Percentiles rank a stretch among this genome's conserved stretches.
These are phyloP conservation scores for Pilophorus perplexus DNA, from an alignment of 2,888 invertebrate species.

Conservation along the genomic window DNA sequence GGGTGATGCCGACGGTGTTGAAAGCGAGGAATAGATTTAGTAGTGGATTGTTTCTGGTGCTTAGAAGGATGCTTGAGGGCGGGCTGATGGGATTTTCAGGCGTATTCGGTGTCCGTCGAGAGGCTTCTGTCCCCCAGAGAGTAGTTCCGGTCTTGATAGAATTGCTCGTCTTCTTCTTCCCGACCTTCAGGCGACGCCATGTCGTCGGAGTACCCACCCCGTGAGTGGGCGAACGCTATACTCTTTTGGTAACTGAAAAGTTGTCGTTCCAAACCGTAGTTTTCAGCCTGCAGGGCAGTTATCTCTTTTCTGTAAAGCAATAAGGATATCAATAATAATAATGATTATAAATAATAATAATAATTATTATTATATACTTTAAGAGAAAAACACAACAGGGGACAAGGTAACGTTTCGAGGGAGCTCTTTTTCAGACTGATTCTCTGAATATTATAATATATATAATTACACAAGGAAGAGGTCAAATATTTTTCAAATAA, in stretches of 20 bases:
- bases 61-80: constrained; percentile 22
- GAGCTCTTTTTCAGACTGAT: no score
- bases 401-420: no score
- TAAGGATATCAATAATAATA: neutral
- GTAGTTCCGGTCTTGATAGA: constrained; percentile 45
- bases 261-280: constrained; percentile 76
- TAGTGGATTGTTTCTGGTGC: constrained; percentile 19
- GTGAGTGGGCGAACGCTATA: constrained; percentile 68
- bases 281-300: constrained; percentile 75
- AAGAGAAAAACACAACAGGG: no score
- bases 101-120: constrained; percentile 71
- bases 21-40: constrained; percentile 7
- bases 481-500: no score
- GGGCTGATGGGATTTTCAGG: constrained; percentile 56
- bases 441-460: no score
- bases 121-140: constrained; percentile 59
- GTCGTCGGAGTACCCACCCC: constrained; percentile 55
- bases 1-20: constrained; percentile 34
- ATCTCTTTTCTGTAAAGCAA: constrained; percentile 67
- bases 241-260: constrained; percentile 80
- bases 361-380: no score
- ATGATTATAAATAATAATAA: neutral
- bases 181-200: constrained; percentile 52
- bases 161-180: constrained; percentile 51
- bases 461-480: no score